Conservation (phyloP, 2,113 vertebrate species). For the Herpetotheres cachinnans region DNA sequence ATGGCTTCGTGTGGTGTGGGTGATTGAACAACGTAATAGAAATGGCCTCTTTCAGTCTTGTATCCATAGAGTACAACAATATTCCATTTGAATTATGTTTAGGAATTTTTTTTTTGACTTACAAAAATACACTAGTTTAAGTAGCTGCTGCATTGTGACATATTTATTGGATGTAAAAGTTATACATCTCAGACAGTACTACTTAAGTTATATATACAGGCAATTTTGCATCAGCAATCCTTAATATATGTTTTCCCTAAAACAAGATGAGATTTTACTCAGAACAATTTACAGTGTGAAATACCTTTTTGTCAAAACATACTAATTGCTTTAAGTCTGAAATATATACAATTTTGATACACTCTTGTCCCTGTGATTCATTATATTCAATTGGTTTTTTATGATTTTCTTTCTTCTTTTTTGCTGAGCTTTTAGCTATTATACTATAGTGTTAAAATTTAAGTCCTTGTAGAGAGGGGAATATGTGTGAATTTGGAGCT, state of each 20-base stretch:
- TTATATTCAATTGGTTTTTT: neutral
- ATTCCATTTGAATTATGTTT: neutral
- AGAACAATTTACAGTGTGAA: neutral
- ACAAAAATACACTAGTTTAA: neutral
- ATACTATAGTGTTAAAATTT: neutral
- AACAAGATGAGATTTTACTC: neutral
- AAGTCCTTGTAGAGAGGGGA: neutral
- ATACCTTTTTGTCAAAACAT: neutral
- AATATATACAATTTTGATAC: neutral
- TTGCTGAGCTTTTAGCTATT: neutral
- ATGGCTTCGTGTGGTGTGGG: neutral
- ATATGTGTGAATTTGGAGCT: neutral
- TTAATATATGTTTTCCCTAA: neutral
- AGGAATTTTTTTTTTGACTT: neutral
- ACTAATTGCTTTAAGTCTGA: neutral
- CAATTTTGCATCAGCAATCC: neutral
- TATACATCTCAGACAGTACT: neutral
- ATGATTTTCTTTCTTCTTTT: neutral
- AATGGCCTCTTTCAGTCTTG: neutral
- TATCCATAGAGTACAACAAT: neutral
- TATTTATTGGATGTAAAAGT: neutral
- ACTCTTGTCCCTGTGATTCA: neutral
- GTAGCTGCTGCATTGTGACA: neutral
- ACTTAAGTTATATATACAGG: neutral
- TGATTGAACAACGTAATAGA: neutral